phyloP scores from a whole-genome alignment of 2,113 vertebrate species.

The Emydura subglobosa region DNA sequence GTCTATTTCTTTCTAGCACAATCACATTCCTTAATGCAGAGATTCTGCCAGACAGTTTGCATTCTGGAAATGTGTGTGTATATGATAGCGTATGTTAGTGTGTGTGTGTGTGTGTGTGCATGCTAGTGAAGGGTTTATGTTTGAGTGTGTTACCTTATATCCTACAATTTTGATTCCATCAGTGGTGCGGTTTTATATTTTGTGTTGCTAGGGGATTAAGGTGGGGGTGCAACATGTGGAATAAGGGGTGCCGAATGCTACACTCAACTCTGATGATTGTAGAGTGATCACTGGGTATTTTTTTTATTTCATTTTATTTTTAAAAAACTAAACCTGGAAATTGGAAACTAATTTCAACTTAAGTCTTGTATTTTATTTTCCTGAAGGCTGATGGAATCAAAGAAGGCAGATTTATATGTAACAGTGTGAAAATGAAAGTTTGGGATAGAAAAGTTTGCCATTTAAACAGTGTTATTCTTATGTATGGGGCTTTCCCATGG shows the following conservation, averaged over 20 bases:
- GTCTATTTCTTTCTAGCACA: fast-evolving
- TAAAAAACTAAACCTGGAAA: neutral
- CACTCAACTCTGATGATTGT: fast-evolving
- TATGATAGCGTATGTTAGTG: fast-evolving
- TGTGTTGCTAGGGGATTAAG: neutral
- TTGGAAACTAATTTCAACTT: neutral
- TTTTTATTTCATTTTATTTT: neutral
- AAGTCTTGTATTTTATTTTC: neutral
- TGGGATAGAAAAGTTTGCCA: slow-evolving; percentile 30
- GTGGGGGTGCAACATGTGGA: neutral
- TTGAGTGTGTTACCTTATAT: fast-evolving
- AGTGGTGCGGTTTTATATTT: neutral
- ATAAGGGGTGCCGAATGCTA: fast-evolving
- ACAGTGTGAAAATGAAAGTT: neutral
- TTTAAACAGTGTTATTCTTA: fast-evolving
- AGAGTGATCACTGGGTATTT: fast-evolving
- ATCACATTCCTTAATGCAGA: neutral
- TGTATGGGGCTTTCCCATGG: fast-evolving
- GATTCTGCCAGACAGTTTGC: fast-evolving
- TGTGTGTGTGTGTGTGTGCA: neutral
- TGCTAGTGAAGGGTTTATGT: neutral
- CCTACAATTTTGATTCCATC: neutral
- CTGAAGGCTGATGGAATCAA: neutral
- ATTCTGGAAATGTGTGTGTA: fast-evolving
- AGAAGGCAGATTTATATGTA: neutral